Percentiles rank a stretch among this genome's conserved stretches.
These are phyloP conservation scores for Rhyacophila evoluta DNA, from an alignment of 2,888 invertebrate species.

Conservation along the genomic window DNA sequence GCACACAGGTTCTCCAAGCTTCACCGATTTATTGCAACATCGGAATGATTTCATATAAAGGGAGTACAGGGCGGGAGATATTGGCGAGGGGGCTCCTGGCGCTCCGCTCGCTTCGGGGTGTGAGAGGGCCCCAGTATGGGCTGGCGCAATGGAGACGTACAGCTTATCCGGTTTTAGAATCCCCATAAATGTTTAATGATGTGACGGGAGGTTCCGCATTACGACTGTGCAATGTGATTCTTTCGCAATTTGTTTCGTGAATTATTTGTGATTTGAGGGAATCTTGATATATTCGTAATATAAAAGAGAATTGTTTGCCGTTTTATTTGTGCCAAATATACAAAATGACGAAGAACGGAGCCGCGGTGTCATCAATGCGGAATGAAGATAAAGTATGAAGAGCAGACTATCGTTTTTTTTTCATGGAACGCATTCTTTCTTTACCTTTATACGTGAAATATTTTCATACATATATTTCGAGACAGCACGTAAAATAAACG, in stretches of 20 bases:
- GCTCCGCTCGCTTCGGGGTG: constrained; percentile 4
- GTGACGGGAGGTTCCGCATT: constrained; percentile 52
- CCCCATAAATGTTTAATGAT: constrained; percentile 54
- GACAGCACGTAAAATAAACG: background rate
- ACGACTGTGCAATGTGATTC: constrained; percentile 52
- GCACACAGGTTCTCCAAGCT: constrained; percentile 33
- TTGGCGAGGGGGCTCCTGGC: constrained; percentile 23
- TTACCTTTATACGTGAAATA: constrained; percentile 31
- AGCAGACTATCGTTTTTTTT: constrained; percentile 25
- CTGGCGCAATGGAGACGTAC: constrained; percentile 37
- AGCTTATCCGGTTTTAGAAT: constrained; percentile 53
- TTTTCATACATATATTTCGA: background rate
- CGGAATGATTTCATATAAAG: constrained; percentile 52
- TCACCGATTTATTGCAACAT: constrained; percentile 51
- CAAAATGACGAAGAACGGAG: background rate
- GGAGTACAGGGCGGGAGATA: constrained; percentile 35
- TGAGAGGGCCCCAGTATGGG: constrained; percentile 4
- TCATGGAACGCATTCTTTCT: constrained; percentile 26
- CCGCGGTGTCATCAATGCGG: background rate
- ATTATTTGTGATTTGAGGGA: constrained; percentile 52
- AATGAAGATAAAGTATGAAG: constrained; percentile 15
- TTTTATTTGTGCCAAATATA: constrained; percentile 37
- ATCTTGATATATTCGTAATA: constrained; percentile 44
- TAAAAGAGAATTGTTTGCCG: constrained; percentile 45
- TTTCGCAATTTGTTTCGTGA: constrained; percentile 54